Percentiles rank a stretch among this genome's conserved stretches.
These are phyloP conservation scores for Pristionchus fissidentatus DNA, from an alignment of 2,888 invertebrate genomes.

Conservation along the genomic window DNA sequence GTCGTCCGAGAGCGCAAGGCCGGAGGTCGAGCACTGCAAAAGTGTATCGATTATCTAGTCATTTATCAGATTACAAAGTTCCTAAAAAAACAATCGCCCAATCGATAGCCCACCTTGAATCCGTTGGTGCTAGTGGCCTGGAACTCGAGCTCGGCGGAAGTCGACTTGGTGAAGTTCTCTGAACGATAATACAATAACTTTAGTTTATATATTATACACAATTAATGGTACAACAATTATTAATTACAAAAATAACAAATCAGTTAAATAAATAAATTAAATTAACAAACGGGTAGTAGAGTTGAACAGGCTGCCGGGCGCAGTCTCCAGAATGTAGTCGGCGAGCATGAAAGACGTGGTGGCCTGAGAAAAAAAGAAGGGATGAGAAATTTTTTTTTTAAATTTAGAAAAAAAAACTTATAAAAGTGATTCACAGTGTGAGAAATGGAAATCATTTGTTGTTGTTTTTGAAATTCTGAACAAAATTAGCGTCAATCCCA, in stretches of 20 bases:
- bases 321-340: conserved; percentile 59
- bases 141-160: conserved; percentile 20
- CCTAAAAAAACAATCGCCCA: not conserved
- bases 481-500: no score
- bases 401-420: no score
- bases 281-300: conserved; percentile 1
- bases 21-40: conserved; percentile 66
- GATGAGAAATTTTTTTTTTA: no score
- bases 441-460: no score
- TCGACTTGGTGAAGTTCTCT: conserved; percentile 45
- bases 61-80: not conserved
- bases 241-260: not conserved
- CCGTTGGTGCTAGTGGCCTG: conserved; percentile 39
- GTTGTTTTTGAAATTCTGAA: no score
- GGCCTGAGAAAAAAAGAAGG: no score
- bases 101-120: conserved; percentile 30
- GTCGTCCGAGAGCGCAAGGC: conserved; percentile 63
- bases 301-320: conserved; percentile 45
- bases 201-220: not conserved
- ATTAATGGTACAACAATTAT: not conserved
- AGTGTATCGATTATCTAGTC: not conserved
- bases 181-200: not conserved
- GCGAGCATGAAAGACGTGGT: conserved; percentile 57
- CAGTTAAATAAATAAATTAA: not conserved
- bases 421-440: no score